phyloP scores from a whole-genome alignment of 2,888 invertebrate species.

The Amblyteles armatorius region DNA sequence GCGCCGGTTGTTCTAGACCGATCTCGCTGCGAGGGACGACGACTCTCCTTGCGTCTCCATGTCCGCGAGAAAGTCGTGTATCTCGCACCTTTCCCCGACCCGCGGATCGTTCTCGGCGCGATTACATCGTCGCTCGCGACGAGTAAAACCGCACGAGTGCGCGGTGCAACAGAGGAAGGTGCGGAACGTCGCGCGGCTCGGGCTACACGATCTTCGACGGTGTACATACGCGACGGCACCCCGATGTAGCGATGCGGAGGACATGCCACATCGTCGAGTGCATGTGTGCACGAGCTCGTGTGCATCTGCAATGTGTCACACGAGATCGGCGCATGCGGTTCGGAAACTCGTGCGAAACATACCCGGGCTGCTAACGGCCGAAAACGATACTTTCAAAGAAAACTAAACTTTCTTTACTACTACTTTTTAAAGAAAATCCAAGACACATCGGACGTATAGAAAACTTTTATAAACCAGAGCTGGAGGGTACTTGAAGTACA shows the following conservation, averaged over 20 bases:
- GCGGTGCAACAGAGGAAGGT: conserved; percentile 1
- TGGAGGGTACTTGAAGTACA: no score
- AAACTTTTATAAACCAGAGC: no score
- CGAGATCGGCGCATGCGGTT: conserved; percentile 35
- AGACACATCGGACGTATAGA: no score
- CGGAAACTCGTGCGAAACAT: conserved; percentile 23
- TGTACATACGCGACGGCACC: conserved; percentile 8
- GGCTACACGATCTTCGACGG: conserved; percentile 19
- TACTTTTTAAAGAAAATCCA: no score
- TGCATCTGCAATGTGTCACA: conserved; percentile 22
- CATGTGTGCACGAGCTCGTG: background rate
- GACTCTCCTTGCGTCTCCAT: conserved; percentile 22
- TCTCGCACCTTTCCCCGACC: conserved; percentile 16
- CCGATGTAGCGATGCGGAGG: conserved; percentile 15
- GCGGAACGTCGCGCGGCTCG: conserved; percentile 24
- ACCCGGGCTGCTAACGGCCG: background rate
- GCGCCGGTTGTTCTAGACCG: conserved; percentile 23
- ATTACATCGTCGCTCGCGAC: conserved; percentile 34
- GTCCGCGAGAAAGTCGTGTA: conserved; percentile 38
- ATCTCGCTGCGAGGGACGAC: background rate
- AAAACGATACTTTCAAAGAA: background rate
- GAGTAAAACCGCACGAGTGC: conserved; percentile 34
- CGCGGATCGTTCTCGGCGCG: conserved; percentile 34
- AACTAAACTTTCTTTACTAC: no score
- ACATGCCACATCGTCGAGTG: conserved; percentile 22